A percentile compares a stretch with the other conserved stretches of the same genome.
These are phyloP conservation scores for Cheirogaleus major DNA, from an alignment of 2,797 vertebrate genomes.

Conservation along the genomic window DNA sequence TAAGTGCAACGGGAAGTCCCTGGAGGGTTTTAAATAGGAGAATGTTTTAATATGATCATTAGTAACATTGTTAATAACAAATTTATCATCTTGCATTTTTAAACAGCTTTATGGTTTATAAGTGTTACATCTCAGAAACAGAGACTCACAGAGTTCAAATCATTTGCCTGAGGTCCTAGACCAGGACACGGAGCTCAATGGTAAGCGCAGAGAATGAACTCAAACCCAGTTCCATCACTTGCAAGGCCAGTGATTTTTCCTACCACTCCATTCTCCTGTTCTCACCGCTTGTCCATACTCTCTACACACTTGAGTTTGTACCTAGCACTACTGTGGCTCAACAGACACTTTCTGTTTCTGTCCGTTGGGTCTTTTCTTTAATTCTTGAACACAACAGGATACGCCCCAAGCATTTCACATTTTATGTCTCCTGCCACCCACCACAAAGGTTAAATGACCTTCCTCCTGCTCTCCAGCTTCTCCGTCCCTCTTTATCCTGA, in stretches of 20 bases:
- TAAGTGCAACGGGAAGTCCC: neutral
- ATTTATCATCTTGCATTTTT: slow-evolving; percentile 30
- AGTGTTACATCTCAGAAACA: neutral
- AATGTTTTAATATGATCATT: slow-evolving; percentile 25
- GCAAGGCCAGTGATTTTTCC: neutral
- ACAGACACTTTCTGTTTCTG: neutral
- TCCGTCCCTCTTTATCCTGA: neutral
- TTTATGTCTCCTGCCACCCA: neutral
- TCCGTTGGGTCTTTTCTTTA: neutral
- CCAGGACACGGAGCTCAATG: neutral
- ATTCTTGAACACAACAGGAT: neutral
- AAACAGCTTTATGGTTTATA: neutral
- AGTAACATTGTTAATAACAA: neutral
- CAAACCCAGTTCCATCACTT: neutral
- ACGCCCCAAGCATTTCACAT: neutral
- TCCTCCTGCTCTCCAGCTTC: neutral
- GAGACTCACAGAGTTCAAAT: neutral
- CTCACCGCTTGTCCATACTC: neutral
- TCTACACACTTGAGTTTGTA: neutral
- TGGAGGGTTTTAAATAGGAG: neutral
- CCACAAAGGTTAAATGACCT: neutral
- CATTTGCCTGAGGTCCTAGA: neutral
- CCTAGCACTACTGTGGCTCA: neutral
- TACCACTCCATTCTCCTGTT: neutral
- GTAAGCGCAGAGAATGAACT: neutral